Conservation (phyloP, 2,888 invertebrate genomes). For the Girardia tigrina region DNA sequence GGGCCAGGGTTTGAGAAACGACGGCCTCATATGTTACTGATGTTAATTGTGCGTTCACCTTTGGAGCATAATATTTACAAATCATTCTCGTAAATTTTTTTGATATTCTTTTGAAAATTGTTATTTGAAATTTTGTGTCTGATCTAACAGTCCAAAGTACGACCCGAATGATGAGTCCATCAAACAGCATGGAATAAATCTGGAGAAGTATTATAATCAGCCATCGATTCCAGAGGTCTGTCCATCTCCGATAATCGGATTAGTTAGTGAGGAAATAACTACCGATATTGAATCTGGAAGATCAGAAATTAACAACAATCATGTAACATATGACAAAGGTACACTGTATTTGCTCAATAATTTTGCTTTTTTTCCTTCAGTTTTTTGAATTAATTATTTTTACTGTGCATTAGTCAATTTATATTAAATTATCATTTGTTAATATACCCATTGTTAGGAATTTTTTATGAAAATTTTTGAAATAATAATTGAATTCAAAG, state of each 20-base stretch:
- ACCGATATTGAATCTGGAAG: too few relatives aligned
- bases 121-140: background rate
- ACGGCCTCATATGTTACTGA: slow-evolving; percentile 66
- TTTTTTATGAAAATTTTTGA: too few relatives aligned
- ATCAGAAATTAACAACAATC: too few relatives aligned
- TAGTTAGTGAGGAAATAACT: background rate
- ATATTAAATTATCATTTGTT: too few relatives aligned
- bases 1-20: slow-evolving; percentile 65
- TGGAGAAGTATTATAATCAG: background rate
- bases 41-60: slow-evolving; percentile 59
- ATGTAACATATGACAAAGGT: too few relatives aligned
- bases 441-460: too few relatives aligned
- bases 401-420: too few relatives aligned
- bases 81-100: slow-evolving; percentile 6
- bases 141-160: background rate
- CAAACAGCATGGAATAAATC: background rate
- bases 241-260: background rate
- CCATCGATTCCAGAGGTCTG: background rate
- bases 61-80: background rate
- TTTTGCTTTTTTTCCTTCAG: too few relatives aligned
- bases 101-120: background rate
- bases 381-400: too few relatives aligned
- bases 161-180: background rate
- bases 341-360: too few relatives aligned
- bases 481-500: too few relatives aligned